Evolutionary conservation across 2,113 vertebrate genomes (phyloP), one percentile per base, ranked within the genome.

Genomic region (Oplegnathus fasciatus): DNA sequence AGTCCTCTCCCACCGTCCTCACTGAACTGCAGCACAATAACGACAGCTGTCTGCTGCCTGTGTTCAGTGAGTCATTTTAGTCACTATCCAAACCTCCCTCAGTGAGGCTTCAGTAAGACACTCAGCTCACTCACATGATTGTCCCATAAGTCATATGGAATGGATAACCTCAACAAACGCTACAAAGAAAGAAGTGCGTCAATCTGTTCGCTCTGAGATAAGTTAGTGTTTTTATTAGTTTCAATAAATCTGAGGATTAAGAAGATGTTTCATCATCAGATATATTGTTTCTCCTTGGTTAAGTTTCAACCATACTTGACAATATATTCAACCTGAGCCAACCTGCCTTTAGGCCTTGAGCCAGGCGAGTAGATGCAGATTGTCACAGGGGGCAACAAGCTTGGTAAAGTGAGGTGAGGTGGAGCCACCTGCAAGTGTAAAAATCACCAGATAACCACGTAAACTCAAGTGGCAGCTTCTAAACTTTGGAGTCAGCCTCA

Each of bases 161-260:
- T 92, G 84, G 85, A 92, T 91, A 77, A 88, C 83, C 65, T 91
- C 72, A 67, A 65, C 62, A 84, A 90, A 87, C 60, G 32, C 81
- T 82, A 75, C 76, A 90, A 90, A 91, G 67, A 92, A 90, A 92
- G 83, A 92, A 82, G 78, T 85, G 81, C 65, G 9, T 84, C 68
- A 88, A 78, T 82, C 85, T 68, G 81, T 88, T 87, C 62, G 57
- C 85, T 88, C 80, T 91, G 70, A 81, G 66, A 77, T 87, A 57
- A 65, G 30, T 87, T 44, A 18, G 22, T 62, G 34, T 80, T 86
- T 92, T 94, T 91, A 92, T 93, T 92, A 75, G 75, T 83, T 87
- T 76, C 1, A 68, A 71, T 84, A 82, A 81, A 90, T 89, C 58
- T 88, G 89, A 83, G 58, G 46, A 74, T 55, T 75, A 18, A 70